Percentiles rank a stretch among this genome's conserved stretches.
Conservation (phyloP, 2,888 invertebrate species). For the Pristionchus maxplancki region DNA sequence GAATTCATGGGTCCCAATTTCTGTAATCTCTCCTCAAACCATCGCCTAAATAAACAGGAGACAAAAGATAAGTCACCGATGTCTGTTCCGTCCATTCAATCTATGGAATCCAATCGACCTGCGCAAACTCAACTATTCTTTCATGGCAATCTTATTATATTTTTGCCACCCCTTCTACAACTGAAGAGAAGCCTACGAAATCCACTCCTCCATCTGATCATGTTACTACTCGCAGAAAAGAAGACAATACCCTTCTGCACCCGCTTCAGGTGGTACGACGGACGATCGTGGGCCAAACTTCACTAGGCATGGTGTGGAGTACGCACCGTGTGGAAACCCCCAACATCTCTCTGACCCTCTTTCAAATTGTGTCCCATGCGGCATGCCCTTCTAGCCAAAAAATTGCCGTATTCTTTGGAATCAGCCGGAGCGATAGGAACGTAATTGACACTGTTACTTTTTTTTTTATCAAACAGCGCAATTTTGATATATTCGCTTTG, state of each 20-base stretch:
- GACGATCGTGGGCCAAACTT: not conserved
- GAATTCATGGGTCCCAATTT: too few relatives aligned
- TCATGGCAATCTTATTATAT: too few relatives aligned
- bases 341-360: not conserved
- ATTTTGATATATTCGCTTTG: not conserved
- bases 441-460: not conserved
- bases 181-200: too few relatives aligned
- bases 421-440: not conserved
- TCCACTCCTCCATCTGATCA: too few relatives aligned
- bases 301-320: not conserved
- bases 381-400: not conserved
- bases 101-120: too few relatives aligned
- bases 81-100: too few relatives aligned
- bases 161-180: too few relatives aligned
- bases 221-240: too few relatives aligned
- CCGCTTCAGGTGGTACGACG: not conserved
- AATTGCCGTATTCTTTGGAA: not conserved
- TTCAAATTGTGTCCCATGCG: not conserved
- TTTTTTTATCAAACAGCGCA: not conserved
- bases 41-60: too few relatives aligned
- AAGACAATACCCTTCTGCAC: not conserved
- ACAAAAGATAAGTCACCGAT: too few relatives aligned
- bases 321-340: not conserved
- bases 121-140: too few relatives aligned
- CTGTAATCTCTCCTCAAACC: too few relatives aligned